Evolutionary conservation across 1,140 invertebrate species (phyloP).

Genomic region (Patella vulgata): DNA sequence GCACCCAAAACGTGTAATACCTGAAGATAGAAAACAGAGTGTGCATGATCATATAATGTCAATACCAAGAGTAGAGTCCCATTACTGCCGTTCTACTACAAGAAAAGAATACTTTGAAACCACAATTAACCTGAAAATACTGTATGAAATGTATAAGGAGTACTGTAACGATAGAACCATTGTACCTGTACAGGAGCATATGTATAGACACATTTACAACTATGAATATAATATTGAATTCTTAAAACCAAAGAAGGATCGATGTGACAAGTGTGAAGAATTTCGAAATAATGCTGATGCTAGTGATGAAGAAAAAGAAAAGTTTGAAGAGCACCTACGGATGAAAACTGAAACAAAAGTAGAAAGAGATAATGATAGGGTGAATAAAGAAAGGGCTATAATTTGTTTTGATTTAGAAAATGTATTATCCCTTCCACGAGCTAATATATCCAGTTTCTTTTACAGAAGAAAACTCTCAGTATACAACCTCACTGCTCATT

Average conservation of each 20-base stretch:
- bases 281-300: not conserved
- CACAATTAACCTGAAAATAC: no score
- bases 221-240: no score
- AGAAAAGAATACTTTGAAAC: no score
- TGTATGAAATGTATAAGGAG: no score
- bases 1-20: no score
- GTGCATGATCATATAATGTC: no score
- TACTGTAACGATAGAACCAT: no score
- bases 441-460: slow-evolving; percentile 27
- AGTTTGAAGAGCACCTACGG: slow-evolving; percentile 10
- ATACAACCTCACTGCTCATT: slow-evolving; percentile 34
- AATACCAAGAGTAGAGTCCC: no score
- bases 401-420: slow-evolving; percentile 34
- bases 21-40: no score
- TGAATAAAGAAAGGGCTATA: not conserved
- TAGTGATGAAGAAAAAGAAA: not conserved
- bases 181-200: slow-evolving; percentile 13
- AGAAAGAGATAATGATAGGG: slow-evolving; percentile 20
- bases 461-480: slow-evolving; percentile 25
- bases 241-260: slow-evolving; percentile 34
- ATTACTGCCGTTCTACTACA: no score
- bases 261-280: slow-evolving; percentile 25
- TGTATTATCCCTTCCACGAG: slow-evolving; percentile 16
- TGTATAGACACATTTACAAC: slow-evolving; percentile 31
- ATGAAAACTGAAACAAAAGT: slow-evolving; percentile 14